Base-by-base conservation (phyloP, 2,888 invertebrate genomes). In the Sarcophaga rosellei region DNA sequence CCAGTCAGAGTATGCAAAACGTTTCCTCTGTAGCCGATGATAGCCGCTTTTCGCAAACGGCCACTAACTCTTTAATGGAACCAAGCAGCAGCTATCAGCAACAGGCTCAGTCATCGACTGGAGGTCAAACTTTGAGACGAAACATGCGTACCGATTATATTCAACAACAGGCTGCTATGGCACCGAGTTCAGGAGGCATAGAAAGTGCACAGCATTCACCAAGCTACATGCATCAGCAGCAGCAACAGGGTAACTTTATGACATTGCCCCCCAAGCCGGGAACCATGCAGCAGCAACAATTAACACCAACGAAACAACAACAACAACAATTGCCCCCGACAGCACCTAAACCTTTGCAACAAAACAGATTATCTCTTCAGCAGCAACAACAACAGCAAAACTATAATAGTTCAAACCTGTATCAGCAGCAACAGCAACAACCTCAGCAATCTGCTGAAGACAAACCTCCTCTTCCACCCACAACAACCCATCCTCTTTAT, bases 401-500 rank as follows among this genome's bases (percentile, higher is more conserved):
- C 6, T 75, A 75, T 88, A 45, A 90, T 90, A 11, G 91, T 89
- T 25, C 82, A n/a, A 73, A 77, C 44, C 35, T 73, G 66, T 77
- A 90, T 89, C 65, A 90, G 90, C 84, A 75, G 65, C 74, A 74
- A n/a, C 87, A 77, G 20, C 87, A 87, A n/a, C 88, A 81, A 62
- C 78, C 10, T 83, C 69, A 88, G 74, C 87, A 85, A 59, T 78
- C 68, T 4, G 66, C 69, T 2, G 92, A 92, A 25, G 92, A 91
- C 75, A 91, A 92, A 66, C 96, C 96, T 0, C 96, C 96, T 0
- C 94, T 96, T 20, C 95, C 96, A 0, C 96, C 96, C 8, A 95
- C 95, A 0, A 94, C 95, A 23, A 95, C 96, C 12, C 95, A 97
- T 93, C 96, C 96, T 0, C 93, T 96, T 62, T 96, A 95, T 82